Conservation (phyloP, 1,140 invertebrate genomes). For the Dendrolimus punctatus region DNA sequence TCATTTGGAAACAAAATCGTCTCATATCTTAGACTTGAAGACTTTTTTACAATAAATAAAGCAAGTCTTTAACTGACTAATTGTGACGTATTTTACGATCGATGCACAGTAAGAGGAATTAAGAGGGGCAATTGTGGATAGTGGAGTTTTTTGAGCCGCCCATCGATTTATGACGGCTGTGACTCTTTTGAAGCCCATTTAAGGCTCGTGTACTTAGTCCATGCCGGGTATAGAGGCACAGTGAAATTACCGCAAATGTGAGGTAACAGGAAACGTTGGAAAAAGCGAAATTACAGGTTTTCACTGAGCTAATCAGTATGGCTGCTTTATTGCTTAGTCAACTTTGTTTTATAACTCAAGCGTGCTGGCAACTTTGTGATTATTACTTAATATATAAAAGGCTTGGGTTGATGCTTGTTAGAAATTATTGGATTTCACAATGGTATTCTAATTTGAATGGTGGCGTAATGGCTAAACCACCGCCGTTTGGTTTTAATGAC, state of each 20-base stretch:
- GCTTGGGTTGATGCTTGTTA: too few species aligned
- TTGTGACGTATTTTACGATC: slow-evolving; percentile 55
- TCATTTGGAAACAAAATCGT: slow-evolving; percentile 41
- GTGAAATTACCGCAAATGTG: slow-evolving; percentile 16
- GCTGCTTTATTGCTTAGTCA: background rate
- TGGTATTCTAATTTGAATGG: too few species aligned
- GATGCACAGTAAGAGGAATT: slow-evolving; percentile 30
- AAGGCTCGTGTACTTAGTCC: slow-evolving; percentile 22
- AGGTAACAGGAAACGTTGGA: slow-evolving; percentile 20
- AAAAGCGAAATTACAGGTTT: slow-evolving; percentile 19
- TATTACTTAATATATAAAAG: too few species aligned
- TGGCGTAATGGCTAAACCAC: too few species aligned
- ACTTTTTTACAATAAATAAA: slow-evolving; percentile 40
- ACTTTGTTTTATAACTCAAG: too few species aligned
- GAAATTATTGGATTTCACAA: too few species aligned
- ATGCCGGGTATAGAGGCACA: slow-evolving; percentile 22
- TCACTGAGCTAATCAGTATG: slow-evolving; percentile 1
- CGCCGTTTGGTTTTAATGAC: too few species aligned
- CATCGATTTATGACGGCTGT: slow-evolving; percentile 42
- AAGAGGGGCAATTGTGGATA: slow-evolving; percentile 41
- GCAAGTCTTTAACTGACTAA: slow-evolving; percentile 43
- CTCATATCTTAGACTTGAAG: slow-evolving; percentile 23
- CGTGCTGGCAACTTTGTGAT: too few species aligned
- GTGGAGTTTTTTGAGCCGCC: slow-evolving; percentile 39
- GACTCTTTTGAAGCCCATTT: slow-evolving; percentile 32